Conservation (phyloP, 2,113 vertebrate species). For the Microcebus tavaratra region DNA sequence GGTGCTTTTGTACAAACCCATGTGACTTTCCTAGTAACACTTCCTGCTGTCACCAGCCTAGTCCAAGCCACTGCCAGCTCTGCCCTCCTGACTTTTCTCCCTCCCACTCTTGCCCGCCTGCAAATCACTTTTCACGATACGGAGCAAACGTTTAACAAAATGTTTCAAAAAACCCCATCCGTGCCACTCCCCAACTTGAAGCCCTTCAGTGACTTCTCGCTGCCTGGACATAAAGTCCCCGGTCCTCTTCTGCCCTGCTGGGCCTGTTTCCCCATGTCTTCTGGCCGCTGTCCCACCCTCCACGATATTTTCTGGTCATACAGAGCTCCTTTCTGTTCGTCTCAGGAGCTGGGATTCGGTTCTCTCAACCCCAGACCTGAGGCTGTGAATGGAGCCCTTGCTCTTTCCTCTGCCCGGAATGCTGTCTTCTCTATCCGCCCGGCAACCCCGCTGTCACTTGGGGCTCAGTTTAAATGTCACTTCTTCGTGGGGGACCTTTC, state of each 20-base stretch:
- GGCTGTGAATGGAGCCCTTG: too few relatives aligned
- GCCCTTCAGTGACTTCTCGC: not conserved
- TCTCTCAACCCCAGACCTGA: not conserved
- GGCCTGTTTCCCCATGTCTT: not conserved
- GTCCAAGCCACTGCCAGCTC: rapidly evolving
- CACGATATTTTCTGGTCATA: too few relatives aligned
- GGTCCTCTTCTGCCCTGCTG: not conserved
- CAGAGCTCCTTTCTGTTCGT: not conserved
- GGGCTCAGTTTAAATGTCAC: not conserved
- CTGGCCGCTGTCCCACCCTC: not conserved
- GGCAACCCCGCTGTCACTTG: too few relatives aligned
- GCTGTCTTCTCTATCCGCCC: not conserved
- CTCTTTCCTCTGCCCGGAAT: not conserved
- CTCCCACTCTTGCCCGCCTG: not conserved
- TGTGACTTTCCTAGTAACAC: rapidly evolving
- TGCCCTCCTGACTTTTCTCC: not conserved
- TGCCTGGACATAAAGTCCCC: not conserved
- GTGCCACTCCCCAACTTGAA: not conserved
- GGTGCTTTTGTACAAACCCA: not conserved
- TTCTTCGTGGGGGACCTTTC: not conserved
- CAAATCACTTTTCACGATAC: not conserved
- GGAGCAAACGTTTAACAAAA: too few relatives aligned
- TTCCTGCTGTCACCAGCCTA: rapidly evolving
- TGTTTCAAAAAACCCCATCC: too few relatives aligned
- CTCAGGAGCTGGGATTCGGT: not conserved